Evolutionary conservation across 2,113 vertebrate genomes (phyloP).

Genomic region (Hymenochirus boettgeri): DNA sequence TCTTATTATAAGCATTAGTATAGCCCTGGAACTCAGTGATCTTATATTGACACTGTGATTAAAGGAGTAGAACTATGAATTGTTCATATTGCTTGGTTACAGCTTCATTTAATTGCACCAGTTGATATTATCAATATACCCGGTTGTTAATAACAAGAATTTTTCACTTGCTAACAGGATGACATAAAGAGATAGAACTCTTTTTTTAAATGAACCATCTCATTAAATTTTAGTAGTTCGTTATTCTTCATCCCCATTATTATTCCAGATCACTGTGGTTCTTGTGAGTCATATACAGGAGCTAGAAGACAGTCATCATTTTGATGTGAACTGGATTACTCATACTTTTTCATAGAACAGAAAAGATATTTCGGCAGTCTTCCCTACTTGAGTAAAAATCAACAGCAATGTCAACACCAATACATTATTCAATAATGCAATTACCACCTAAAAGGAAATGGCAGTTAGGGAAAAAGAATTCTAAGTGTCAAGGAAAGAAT

Average conservation of each 20-base stretch:
- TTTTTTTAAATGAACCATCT: conserved; percentile 25
- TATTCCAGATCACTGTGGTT: conserved; percentile 22
- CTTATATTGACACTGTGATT: conserved; percentile 18
- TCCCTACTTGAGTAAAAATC: conserved; percentile 15
- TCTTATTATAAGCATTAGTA: too few relatives aligned
- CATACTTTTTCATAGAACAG: conserved; percentile 27
- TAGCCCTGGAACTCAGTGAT: too few relatives aligned
- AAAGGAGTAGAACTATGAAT: conserved; percentile 20
- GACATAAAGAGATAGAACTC: conserved; percentile 20
- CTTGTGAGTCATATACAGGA: conserved; percentile 29
- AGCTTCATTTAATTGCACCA: conserved; percentile 22
- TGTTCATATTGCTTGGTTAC: conserved; percentile 12
- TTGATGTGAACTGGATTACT: conserved; percentile 25
- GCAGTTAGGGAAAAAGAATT: background rate
- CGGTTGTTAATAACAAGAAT: conserved; percentile 10
- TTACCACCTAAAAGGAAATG: conserved; percentile 21
- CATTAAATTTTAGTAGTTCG: conserved; percentile 25
- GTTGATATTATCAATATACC: conserved; percentile 14
- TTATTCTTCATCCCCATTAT: conserved; percentile 28
- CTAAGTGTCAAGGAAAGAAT: conserved; percentile 2
- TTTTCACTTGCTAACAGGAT: conserved; percentile 19
- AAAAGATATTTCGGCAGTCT: conserved; percentile 27
- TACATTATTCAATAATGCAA: conserved; percentile 33
- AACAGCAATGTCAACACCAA: conserved; percentile 21
- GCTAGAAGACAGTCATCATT: conserved; percentile 27